Base-by-base conservation (phyloP, 2,888 invertebrate genomes). In the Dicyrtoma fusca region DNA sequence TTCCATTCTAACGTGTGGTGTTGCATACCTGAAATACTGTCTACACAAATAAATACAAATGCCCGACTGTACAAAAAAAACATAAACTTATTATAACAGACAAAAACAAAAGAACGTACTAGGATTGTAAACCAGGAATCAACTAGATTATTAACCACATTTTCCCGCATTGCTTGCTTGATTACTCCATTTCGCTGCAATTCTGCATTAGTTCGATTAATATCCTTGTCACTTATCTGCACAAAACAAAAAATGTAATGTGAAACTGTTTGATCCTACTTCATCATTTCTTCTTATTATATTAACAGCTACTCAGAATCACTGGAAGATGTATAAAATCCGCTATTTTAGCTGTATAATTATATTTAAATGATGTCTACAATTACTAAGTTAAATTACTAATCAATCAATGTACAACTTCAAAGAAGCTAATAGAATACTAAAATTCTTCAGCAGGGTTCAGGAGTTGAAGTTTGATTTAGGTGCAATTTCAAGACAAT, bases 81-180 rank as follows among this genome's bases (percentile, higher is more conserved):
- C 4, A 53, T 53, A 19, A 3, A 49, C 17, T n/a, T 4, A n/a
- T n/a, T n/a, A n/a, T n/a, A n/a, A n/a, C n/a, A n/a, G n/a, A n/a
- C n/a, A n/a, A n/a, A n/a, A n/a, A n/a, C n/a, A n/a, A n/a, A n/a
- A n/a, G 44, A n/a, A 79, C 84, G 82, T 81, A 87, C 87, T 82
- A 87, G 81, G 74, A 87, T 86, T 45, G 85, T 83, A 73, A 83
- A 85, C 87, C 87, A 87, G 19, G 87, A 85, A 73, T 86, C 84
- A 1, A 86, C 86, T 57, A 87, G 80, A 75, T 85, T 83, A 23
- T 82, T 75, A n/a, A 88, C 84, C 82, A 85, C 84, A 25, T 84
- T 83, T 71, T 86, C 86, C 72, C 88, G 82, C 86, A 88, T 87
- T 3, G 83, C 82, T 80, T 87, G 87, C 80, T 87, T 87, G 45